Evolutionary conservation across 2,113 vertebrate genomes (phyloP), one percentile per base, ranked within the genome.

Genomic region (Corythornis cristatus): DNA sequence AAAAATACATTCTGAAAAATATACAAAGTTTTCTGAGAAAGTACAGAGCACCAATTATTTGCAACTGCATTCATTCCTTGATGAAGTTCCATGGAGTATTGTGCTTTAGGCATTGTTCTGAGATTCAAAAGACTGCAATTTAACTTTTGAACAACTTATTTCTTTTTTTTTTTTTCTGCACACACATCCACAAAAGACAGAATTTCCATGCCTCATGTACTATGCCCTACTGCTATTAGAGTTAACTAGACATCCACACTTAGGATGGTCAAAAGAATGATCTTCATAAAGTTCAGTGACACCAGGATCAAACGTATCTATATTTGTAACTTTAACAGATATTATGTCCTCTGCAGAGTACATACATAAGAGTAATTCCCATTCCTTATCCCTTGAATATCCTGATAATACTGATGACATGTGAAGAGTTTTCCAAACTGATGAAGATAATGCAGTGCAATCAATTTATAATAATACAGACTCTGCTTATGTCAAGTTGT

Each of bases 351-450:
- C 23, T 77, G 14, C 2, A 73, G 42, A 81, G 64, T 21, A 75
- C 1, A 1, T 37, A 51, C n/a, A 46, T 53, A 61, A 35, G 51
- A 5, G 22, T 70, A 65, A 82, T 15, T 42, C 13, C 6, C 22
- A 66, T 46, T 70, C 4, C 0, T 79, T 88, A 5, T 22, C 54
- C 29, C 70, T 79, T 85, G 28, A 72, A 83, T 33, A 73, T 43
- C 19, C 8, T 62, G 6, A 51, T 23, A 54, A 79, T 8, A 28
- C 6, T 79, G 71, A 86, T 33, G 11, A 80, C 45, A 77, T 15
- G 5, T 33, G 50, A 93, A 76, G 48, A 93, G 48, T 76, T 83
- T 95, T 87, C 67, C 48, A 74, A 85, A 85, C 17, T 35, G 43
- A 64, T 58, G 53, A 83, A 70, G 58, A 66, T 37, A 89, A 89